A percentile compares a stretch with the other conserved stretches of the same genome.
These are phyloP conservation scores for Leptinotarsa tumamoca DNA, from an alignment of 2,888 invertebrate species.

Conservation along the genomic window DNA sequence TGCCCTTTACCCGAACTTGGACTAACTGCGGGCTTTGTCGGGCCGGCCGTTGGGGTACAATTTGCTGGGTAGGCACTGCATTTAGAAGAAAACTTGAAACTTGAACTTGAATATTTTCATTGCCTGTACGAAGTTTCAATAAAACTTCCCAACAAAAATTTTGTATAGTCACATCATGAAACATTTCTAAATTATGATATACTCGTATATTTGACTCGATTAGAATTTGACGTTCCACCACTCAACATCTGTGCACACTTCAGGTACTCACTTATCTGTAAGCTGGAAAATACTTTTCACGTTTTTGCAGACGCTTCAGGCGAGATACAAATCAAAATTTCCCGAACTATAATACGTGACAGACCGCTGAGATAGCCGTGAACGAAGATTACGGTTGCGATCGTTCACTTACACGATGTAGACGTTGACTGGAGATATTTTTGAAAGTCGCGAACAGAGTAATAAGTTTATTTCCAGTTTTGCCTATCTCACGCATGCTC, in stretches of 20 bases:
- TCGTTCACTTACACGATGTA: conserved; percentile 40
- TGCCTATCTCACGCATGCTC: conserved; percentile 27
- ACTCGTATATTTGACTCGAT: not conserved
- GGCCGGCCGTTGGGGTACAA: no score
- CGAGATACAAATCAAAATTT: not conserved
- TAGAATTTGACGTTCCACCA: conserved; percentile 8
- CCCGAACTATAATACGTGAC: conserved; percentile 37
- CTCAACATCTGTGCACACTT: not conserved
- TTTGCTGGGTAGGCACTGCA: no score
- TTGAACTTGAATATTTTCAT: no score
- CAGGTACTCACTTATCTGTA: not conserved
- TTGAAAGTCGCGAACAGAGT: conserved; percentile 44
- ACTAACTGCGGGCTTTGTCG: no score
- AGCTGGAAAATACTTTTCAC: not conserved
- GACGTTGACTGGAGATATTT: conserved; percentile 46
- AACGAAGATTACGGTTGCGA: conserved; percentile 20
- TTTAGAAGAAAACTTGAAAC: no score
- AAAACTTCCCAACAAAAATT: no score
- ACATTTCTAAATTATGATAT: not conserved
- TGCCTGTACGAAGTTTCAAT: no score
- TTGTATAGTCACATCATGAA: no score
- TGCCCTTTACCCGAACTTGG: no score
- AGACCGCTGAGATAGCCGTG: not conserved
- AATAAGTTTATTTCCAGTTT: conserved; percentile 28
- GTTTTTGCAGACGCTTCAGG: not conserved